Base-by-base conservation (phyloP, 2,797 vertebrate genomes). In the Galagoides demidoff region DNA sequence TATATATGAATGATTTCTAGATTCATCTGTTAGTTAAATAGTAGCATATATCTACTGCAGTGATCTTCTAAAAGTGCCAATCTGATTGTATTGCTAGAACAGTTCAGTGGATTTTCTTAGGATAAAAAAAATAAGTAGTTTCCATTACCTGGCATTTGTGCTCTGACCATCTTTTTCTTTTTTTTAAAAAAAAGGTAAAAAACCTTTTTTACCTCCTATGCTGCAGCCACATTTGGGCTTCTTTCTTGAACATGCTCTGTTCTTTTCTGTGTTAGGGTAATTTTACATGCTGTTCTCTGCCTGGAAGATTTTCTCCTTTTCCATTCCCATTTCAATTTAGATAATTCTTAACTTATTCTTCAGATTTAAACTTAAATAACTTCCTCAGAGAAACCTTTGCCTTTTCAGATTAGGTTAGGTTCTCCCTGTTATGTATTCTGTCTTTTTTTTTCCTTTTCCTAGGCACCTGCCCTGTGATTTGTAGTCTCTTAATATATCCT, bases 371-470 rank as follows among this genome's bases (percentile, higher is more conserved):
- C 34, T 70, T 61, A 82, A 83, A 89, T 77, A 22, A 59, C 4
- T 90, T 81, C 37, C 64, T 86, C 23, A 86, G 55, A 90, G 79
- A 85, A 94, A 81, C 25, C 14, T 63, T 43, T 90, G n/a, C 22
- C 19, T 90, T 34, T 79, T 79, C 59, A 64, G 23, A 57, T 90
- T 94, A 90, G 29, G 9, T 73, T 64, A 79, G 52, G 3, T 66
- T 68, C 23, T 93, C 29, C 57, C 16, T 59, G 37, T 76, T 93
- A 85, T 34, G 14, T 31, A 49, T 76, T 88, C 73, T 93, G 16
- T 82, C 63, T n/a, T 31, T 64, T n/a, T 66, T 64, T 29, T 66
- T 66, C n/a, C 31, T 66, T 66, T 66, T 66, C 31, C n/a, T n/a
- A 66, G 64, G 64, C 64, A n/a, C 64, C 16, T 66, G 64, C n/a